phyloP scores from a whole-genome alignment of 2,113 vertebrate species.

The Urocitellus parryii region DNA sequence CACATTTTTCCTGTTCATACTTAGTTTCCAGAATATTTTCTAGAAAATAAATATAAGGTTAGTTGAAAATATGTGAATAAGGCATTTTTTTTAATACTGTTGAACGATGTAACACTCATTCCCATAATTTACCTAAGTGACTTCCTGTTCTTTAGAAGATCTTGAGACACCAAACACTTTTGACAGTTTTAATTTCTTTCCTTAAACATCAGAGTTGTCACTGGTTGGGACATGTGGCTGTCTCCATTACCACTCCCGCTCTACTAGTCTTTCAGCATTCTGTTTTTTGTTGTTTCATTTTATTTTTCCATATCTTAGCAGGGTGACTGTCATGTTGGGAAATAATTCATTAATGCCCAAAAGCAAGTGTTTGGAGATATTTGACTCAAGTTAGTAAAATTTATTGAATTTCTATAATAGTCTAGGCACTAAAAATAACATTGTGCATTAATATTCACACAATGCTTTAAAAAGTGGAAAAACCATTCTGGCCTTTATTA shows the following conservation, averaged over 20 bases:
- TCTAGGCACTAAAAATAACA: neutral
- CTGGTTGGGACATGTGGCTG: neutral
- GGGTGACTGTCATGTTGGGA: neutral
- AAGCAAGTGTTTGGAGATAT: neutral
- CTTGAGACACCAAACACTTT: neutral
- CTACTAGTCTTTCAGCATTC: neutral
- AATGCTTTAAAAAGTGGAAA: neutral
- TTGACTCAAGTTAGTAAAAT: neutral
- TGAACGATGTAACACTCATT: neutral
- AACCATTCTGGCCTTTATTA: neutral
- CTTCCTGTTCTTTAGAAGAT: neutral
- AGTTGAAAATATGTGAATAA: neutral
- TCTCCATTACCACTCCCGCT: fast-evolving
- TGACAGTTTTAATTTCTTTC: neutral
- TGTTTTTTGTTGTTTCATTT: neutral
- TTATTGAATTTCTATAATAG: neutral
- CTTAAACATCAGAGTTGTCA: neutral
- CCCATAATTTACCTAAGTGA: neutral
- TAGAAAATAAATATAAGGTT: slow-evolving; percentile 3
- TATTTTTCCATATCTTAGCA: neutral
- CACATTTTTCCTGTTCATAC: neutral
- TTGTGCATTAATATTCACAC: neutral
- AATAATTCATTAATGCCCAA: neutral
- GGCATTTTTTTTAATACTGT: neutral
- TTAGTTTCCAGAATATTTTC: neutral